phyloP scores from a whole-genome alignment of 2,113 vertebrate species.

The Limnothrissa miodon region DNA sequence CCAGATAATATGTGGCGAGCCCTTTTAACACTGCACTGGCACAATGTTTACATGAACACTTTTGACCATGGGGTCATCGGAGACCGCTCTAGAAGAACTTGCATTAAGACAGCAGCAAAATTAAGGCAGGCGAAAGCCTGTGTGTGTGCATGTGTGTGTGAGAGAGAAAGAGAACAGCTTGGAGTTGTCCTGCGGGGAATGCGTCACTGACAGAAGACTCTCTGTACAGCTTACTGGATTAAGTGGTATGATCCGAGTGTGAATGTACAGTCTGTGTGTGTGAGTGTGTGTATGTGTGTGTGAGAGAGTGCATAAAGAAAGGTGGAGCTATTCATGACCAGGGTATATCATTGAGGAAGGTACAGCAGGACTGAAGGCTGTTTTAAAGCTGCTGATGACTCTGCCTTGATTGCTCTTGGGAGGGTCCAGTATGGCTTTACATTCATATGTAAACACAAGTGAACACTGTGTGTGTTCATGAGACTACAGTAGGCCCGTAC shows the following conservation, averaged over 20 bases:
- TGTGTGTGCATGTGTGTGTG: constrained; percentile 15
- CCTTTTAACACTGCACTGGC: background rate
- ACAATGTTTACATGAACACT: background rate
- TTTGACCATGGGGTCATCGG: background rate
- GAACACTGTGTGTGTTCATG: background rate
- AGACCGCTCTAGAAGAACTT: background rate
- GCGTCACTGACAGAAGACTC: constrained; percentile 51
- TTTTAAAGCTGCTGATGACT: background rate
- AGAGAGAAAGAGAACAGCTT: background rate
- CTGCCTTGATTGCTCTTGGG: background rate
- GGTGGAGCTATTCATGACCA: constrained; percentile 58
- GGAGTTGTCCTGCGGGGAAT: background rate
- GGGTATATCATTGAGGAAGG: constrained; percentile 46
- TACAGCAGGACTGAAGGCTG: background rate
- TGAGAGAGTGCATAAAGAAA: background rate
- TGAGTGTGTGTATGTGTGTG: constrained; percentile 31
- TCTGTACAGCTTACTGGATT: constrained; percentile 56
- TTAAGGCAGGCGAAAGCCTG: background rate
- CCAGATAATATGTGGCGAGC: background rate
- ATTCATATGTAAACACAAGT: background rate
- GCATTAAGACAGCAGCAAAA: background rate
- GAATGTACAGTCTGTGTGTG: background rate
- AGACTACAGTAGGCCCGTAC: no score
- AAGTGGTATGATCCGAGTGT: constrained; percentile 42
- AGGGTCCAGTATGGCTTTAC: background rate